Evolutionary conservation across 92 coral and sea anemone genomes (phyloP).

Genomic region (Bergia sp.): DNA sequence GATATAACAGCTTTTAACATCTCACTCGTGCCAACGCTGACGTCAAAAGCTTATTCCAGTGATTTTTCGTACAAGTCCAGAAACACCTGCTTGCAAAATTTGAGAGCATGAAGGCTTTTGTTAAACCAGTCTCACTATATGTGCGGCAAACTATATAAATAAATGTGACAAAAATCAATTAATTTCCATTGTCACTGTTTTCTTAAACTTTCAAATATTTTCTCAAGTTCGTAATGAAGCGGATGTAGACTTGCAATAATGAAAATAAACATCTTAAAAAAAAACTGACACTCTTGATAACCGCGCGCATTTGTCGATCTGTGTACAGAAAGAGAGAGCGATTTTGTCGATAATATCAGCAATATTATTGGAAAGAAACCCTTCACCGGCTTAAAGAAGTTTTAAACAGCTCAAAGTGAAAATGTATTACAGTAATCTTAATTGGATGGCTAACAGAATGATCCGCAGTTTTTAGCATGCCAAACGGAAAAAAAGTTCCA

Average conservation of each 20-base stretch:
- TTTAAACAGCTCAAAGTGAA: too few species aligned
- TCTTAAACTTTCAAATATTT: constrained; percentile 10
- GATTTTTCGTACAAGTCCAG: background rate
- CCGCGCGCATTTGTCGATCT: background rate
- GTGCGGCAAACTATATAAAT: background rate
- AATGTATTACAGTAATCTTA: background rate
- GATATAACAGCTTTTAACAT: background rate
- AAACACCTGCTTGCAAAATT: background rate
- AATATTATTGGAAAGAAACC: background rate
- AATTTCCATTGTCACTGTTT: background rate
- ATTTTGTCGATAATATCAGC: background rate
- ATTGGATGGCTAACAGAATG: background rate
- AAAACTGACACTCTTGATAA: background rate
- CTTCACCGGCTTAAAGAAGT: background rate
- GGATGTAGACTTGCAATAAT: background rate
- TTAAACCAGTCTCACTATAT: background rate
- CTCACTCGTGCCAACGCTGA: background rate
- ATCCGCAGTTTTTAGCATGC: background rate
- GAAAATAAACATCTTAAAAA: background rate
- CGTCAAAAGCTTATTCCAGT: background rate
- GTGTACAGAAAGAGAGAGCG: background rate
- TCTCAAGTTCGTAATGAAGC: background rate
- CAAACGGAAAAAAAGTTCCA: background rate
- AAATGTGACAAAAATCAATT: constrained; percentile 1
- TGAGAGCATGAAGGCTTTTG: background rate